Conservation (phyloP, 2,797 vertebrate species). For the Brachymystax lenok region DNA sequence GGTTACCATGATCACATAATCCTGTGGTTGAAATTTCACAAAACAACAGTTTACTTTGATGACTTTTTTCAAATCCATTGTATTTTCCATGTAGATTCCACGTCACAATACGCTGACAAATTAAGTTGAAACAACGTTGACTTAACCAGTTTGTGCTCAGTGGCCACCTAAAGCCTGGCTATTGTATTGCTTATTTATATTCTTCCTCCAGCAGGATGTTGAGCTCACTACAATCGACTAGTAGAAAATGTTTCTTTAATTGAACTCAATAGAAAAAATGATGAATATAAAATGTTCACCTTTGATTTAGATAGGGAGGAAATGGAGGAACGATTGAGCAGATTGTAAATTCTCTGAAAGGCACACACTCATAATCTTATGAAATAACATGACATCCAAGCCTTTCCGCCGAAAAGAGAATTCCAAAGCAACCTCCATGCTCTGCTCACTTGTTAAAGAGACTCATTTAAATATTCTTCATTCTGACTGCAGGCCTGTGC, state of each 20-base stretch:
- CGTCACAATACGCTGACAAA: too few relatives aligned
- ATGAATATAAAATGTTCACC: background rate
- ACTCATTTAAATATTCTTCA: slow-evolving; percentile 23
- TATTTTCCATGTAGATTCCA: too few relatives aligned
- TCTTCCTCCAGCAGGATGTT: background rate
- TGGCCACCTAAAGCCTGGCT: background rate
- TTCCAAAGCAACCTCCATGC: background rate
- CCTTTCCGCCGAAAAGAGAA: slow-evolving; percentile 1
- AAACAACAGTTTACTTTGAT: too few relatives aligned
- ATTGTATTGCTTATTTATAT: background rate
- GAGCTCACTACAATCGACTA: background rate
- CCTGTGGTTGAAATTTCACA: too few relatives aligned
- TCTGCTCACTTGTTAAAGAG: slow-evolving; percentile 15
- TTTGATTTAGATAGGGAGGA: background rate
- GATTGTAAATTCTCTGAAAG: too few relatives aligned
- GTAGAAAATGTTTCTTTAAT: background rate
- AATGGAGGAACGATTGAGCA: slow-evolving; percentile 20
- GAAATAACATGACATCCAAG: slow-evolving; percentile 30
- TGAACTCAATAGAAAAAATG: background rate
- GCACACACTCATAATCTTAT: background rate
- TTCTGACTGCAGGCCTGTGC: slow-evolving; percentile 23
- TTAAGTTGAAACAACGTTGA: too few relatives aligned
- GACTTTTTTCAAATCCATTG: too few relatives aligned
- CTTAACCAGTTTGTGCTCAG: too few relatives aligned
- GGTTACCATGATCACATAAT: too few relatives aligned